These are phyloP conservation scores for Caenorhabditis panamensis DNA, from an alignment of 2,888 invertebrate genomes.

Conservation along the genomic window DNA sequence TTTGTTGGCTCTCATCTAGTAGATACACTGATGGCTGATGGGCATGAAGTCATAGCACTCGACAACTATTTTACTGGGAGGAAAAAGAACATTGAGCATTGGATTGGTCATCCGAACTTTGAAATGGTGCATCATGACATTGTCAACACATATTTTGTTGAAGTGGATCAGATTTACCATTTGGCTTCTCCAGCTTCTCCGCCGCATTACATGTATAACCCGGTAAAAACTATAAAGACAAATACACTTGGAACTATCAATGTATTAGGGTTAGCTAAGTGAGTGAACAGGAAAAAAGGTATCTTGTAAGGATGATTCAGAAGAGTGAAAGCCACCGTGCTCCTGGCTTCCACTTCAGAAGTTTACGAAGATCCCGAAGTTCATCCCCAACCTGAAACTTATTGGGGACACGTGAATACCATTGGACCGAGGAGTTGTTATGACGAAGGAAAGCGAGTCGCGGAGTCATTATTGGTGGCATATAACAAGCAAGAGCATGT, in stretches of 20 bases:
- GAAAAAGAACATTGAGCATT: conserved; percentile 96
- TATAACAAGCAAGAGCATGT: conserved; percentile 98
- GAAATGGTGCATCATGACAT: conserved; percentile 99
- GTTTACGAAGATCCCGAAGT: conserved; percentile 97
- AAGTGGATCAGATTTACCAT: conserved; percentile 92
- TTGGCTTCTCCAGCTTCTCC: conserved; percentile 98
- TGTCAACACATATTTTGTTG: conserved; percentile 96
- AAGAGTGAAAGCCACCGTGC: conserved; percentile 79
- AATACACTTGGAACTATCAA: conserved; percentile 90
- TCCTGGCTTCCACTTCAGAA: conserved; percentile 97
- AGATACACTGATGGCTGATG: conserved; percentile 92
- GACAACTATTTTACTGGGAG: conserved; percentile 99
- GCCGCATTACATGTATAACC: conserved; percentile 99
- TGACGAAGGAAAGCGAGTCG: conserved; percentile 98
- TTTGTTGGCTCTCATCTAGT: conserved; percentile 93
- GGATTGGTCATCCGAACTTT: conserved; percentile 99
- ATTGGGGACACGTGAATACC: conserved; percentile 98
- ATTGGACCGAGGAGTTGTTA: conserved; percentile 93
- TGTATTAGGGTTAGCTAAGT: conserved; percentile 82
- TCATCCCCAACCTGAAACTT: conserved; percentile 95
- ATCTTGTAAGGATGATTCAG: no score
- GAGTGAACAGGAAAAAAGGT: not conserved
- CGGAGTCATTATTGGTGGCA: conserved; percentile 95
- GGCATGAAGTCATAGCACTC: conserved; percentile 87
- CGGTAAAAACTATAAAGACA: conserved; percentile 98